Percentiles rank a stretch among this genome's conserved stretches.
phyloP scores from a whole-genome alignment of 2,888 invertebrate species.

The Parasteatoda lunata region DNA sequence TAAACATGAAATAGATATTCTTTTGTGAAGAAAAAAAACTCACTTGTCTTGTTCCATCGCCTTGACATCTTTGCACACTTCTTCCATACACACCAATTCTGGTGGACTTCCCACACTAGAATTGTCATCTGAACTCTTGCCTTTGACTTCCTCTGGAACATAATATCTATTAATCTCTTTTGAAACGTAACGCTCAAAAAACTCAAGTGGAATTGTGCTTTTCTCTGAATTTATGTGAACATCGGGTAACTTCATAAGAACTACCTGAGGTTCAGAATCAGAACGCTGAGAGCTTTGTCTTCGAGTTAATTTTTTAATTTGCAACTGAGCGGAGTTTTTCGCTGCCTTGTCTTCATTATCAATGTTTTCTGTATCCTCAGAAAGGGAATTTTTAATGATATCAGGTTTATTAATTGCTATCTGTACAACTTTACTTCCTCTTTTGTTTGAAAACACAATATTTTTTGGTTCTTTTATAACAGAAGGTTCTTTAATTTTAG shows the following conservation, averaged over 20 bases:
- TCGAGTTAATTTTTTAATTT: not conserved
- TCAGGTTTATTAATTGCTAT: too few species aligned
- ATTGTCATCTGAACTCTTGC: not conserved
- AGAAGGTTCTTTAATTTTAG: too few species aligned
- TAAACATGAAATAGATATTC: too few species aligned
- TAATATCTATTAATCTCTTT: not conserved
- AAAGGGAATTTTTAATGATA: too few species aligned
- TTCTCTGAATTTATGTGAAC: slow-evolving; percentile 11
- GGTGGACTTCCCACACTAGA: slow-evolving; percentile 34
- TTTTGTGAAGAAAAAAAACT: not conserved
- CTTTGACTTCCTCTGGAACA: not conserved
- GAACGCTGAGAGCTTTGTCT: slow-evolving; percentile 18
- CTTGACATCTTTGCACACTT: not conserved
- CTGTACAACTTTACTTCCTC: too few species aligned
- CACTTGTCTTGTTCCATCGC: not conserved
- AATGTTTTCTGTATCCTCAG: too few species aligned
- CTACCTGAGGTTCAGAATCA: slow-evolving; percentile 43
- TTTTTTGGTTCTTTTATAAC: too few species aligned
- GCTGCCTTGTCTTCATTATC: not conserved
- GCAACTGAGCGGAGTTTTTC: slow-evolving; percentile 1
- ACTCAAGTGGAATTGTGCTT: slow-evolving; percentile 8
- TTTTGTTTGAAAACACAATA: too few species aligned
- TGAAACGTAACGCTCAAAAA: not conserved
- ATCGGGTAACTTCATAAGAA: slow-evolving; percentile 35
- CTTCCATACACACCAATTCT: slow-evolving; percentile 25